Evolutionary conservation across 2,888 invertebrate species (phyloP).

Genomic region (Petrolisthes cinctipes): DNA sequence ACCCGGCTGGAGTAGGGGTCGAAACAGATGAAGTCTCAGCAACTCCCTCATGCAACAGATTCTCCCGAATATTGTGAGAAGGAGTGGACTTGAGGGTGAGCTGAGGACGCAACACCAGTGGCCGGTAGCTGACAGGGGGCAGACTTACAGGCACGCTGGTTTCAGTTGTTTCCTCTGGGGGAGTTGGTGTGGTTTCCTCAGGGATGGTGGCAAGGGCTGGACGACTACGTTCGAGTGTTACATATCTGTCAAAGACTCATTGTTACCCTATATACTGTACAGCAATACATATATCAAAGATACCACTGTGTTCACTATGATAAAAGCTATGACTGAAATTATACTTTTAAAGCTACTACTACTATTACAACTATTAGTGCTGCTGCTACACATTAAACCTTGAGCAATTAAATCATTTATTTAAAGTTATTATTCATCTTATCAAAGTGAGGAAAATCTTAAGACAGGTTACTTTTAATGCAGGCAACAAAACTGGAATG

Average conservation of each 20-base stretch:
- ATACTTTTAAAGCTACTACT: too few species aligned
- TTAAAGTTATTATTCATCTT: too few species aligned
- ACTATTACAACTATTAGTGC: too few species aligned
- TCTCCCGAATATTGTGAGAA: constrained; percentile 43
- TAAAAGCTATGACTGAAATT: too few species aligned
- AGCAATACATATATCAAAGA: too few species aligned
- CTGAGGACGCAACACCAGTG: constrained; percentile 39
- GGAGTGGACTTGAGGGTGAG: constrained; percentile 28
- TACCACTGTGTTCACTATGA: too few species aligned
- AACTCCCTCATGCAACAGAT: constrained; percentile 51
- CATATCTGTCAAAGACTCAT: constrained; percentile 69
- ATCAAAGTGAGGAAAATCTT: too few species aligned
- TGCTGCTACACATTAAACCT: too few species aligned
- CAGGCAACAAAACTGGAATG: too few species aligned
- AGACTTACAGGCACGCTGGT: constrained; percentile 46
- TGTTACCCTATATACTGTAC: too few species aligned
- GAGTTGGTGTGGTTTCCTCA: constrained; percentile 11
- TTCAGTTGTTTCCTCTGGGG: constrained; percentile 32
- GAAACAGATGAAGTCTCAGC: constrained; percentile 25
- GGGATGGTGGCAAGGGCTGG: constrained; percentile 24
- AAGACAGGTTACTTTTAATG: too few species aligned
- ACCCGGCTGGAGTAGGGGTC: constrained; percentile 11
- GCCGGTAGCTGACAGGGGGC: constrained; percentile 44
- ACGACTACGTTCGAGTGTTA: constrained; percentile 70
- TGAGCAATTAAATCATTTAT: too few species aligned